Evolutionary conservation across 92 coral and sea anemone genomes (phyloP), one percentile per base, ranked within the genome.

Genomic region (Porites divaricata): DNA sequence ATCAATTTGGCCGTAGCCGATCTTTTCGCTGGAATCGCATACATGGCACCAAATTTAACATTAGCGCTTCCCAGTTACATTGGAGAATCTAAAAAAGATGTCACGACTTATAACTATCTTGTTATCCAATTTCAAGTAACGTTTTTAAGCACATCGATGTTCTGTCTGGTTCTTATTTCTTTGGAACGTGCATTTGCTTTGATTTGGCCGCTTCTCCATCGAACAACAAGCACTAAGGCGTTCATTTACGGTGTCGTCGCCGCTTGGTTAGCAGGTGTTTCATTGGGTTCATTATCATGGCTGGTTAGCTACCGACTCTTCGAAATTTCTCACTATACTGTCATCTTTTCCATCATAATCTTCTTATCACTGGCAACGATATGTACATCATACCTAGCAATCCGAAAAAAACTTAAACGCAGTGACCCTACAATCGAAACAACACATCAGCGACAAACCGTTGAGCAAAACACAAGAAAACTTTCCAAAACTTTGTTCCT

Each of bases 161-260:
- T 61, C 41, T 76, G 8, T 50, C 70, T 61, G 1, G 69, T n/a
- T 28, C 28, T 76, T 57, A 76, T 61, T 41, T 64, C 81, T 8
- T 8, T 76, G 28, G 81, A 76, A 63, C 26, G 81, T 76, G 70
- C n/a, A n/a, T n/a, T n/a, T n/a, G n/a, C n/a, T n/a, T n/a, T n/a
- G n/a, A n/a, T n/a, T n/a, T n/a, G n/a, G 81, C 81, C 70, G 28
- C 19, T 76, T 1, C 81, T 54, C 16, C 81, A 76, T 76, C 57
- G 81, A 61, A 57, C 45, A 0, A n/a, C 57, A 28, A 76, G 81
- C 23, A 28, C 53, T 57, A 62, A 9, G 19, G 8, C 56, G 3
- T 76, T 59, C 57, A 61, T 76, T 28, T n/a, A n/a, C 59, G 16
- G 9, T 54, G 9, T 54, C 16, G 16, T 54, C 16, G 16, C 3